Percentiles rank a stretch among this genome's conserved stretches.
phyloP scores from a whole-genome alignment of 2,888 invertebrate genomes.

The Zele albiditarsus region DNA sequence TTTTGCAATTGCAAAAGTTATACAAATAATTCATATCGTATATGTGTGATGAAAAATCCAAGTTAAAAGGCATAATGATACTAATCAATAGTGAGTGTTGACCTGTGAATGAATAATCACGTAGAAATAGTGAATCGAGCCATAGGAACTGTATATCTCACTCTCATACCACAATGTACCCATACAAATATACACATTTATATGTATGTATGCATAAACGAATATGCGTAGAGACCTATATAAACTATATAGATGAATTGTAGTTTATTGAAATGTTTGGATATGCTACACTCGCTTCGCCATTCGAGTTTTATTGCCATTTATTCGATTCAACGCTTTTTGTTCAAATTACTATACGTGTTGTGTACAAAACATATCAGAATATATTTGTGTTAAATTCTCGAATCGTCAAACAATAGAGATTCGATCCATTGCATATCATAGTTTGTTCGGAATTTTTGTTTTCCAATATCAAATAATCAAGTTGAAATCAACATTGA shows the following conservation, averaged over 20 bases:
- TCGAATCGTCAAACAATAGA: neutral
- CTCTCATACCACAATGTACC: neutral
- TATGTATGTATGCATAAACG: neutral
- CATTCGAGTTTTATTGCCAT: neutral
- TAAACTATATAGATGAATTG: neutral
- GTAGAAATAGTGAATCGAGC: neutral
- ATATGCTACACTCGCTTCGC: conserved; percentile 1
- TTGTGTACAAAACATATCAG: neutral
- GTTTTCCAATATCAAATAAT: neutral
- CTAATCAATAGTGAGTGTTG: neutral
- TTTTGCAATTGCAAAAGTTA: neutral
- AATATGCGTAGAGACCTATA: neutral
- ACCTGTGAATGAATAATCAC: conserved; percentile 2
- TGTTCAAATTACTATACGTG: neutral
- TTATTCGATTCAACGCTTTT: conserved; percentile 22
- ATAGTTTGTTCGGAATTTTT: neutral
- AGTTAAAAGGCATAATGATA: neutral
- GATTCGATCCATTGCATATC: neutral
- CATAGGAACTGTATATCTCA: neutral
- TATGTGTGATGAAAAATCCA: neutral
- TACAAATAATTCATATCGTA: neutral
- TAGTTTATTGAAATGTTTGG: conserved; percentile 26
- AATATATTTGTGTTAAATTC: neutral
- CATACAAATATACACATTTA: neutral
- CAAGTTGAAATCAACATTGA: too few species aligned